Conservation (phyloP, 2,797 vertebrate genomes). For the Onychomys leucogaster region DNA sequence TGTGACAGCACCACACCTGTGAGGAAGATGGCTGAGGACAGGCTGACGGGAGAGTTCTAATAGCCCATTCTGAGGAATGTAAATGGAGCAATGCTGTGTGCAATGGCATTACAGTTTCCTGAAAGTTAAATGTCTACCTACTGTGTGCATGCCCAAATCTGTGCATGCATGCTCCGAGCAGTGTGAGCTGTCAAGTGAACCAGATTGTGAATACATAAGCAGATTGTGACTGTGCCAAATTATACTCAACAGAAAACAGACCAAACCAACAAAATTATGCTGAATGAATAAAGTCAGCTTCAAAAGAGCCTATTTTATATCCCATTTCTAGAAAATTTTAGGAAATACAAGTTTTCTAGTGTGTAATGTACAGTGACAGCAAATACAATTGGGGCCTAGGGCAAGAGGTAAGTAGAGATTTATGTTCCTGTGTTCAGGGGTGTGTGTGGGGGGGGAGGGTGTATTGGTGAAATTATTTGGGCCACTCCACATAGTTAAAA, state of each 20-base stretch:
- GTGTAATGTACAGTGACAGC: not conserved
- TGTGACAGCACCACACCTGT: no score
- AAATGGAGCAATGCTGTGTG: not conserved
- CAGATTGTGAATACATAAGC: not conserved
- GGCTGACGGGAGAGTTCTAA: not conserved
- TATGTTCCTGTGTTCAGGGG: no score
- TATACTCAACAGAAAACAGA: constrained; percentile 1
- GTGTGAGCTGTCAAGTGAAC: not conserved
- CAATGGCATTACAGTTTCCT: not conserved
- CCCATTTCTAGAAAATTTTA: not conserved
- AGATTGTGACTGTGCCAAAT: not conserved
- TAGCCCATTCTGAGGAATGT: not conserved
- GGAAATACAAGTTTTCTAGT: not conserved
- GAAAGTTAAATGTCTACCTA: not conserved
- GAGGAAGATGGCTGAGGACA: not conserved
- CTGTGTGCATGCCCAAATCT: not conserved
- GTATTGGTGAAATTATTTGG: no score
- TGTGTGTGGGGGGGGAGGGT: no score
- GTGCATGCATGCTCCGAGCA: not conserved
- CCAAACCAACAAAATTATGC: not conserved
- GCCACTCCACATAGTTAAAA: no score
- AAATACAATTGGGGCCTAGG: not conserved
- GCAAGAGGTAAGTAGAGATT: not conserved
- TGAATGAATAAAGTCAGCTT: not conserved
- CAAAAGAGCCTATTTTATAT: not conserved